Evolutionary conservation across 2,797 vertebrate species (phyloP).

Genomic region (Urosaurus nigricauda): DNA sequence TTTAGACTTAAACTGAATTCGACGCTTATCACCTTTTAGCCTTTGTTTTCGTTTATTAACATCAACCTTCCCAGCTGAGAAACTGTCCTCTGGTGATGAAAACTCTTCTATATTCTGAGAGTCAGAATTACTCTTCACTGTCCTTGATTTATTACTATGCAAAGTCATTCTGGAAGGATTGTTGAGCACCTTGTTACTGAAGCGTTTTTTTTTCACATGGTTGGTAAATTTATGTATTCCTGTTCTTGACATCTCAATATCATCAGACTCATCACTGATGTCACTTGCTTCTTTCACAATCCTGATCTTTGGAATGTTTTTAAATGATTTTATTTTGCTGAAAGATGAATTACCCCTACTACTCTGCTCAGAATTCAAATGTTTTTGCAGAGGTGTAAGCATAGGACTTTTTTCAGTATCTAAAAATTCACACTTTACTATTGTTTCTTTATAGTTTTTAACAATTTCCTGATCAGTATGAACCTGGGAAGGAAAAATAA

Average conservation of each 20-base stretch:
- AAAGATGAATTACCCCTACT: conserved; percentile 42
- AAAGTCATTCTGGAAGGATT: conserved; percentile 36
- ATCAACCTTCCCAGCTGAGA: conserved; percentile 61
- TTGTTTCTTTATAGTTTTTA: conserved; percentile 22
- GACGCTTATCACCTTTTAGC: conserved; percentile 52
- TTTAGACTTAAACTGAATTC: conserved; percentile 55
- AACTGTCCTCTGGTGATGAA: conserved; percentile 88
- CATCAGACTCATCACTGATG: conserved; percentile 90
- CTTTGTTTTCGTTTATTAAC: conserved; percentile 39
- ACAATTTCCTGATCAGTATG: conserved; percentile 44
- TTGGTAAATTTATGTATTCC: conserved; percentile 47
- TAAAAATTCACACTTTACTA: conserved; percentile 49
- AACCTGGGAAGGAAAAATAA: conserved; percentile 73
- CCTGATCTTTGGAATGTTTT: conserved; percentile 44
- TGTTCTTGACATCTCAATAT: conserved; percentile 79
- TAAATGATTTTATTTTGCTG: conserved; percentile 35
- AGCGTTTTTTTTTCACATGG: conserved; percentile 39
- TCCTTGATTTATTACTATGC: not conserved
- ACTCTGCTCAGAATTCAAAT: conserved; percentile 42
- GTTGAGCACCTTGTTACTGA: not conserved
- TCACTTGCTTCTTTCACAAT: conserved; percentile 62
- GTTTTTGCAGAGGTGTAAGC: conserved; percentile 32
- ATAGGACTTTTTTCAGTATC: conserved; percentile 51
- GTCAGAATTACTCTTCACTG: conserved; percentile 28
- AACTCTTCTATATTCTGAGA: conserved; percentile 83